Percentiles rank a stretch among this genome's conserved stretches.
phyloP scores from a whole-genome alignment of 2,113 vertebrate species.

The Apteryx owenii region DNA sequence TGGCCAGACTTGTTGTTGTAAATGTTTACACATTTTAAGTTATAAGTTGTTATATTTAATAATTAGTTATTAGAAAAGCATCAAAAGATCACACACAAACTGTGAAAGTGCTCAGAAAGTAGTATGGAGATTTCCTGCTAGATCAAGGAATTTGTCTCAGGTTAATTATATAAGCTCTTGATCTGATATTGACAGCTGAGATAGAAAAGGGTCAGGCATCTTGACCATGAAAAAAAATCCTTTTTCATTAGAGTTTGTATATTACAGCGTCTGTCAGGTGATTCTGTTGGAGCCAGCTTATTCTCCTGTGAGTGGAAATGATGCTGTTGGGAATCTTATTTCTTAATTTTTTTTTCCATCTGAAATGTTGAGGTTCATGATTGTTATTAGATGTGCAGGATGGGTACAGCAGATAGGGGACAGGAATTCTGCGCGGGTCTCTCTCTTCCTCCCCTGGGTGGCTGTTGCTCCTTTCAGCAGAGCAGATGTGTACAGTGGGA shows the following conservation, averaged over 20 bases:
- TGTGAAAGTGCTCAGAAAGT: constrained; percentile 12
- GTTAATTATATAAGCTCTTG: constrained; percentile 19
- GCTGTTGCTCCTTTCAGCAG: background rate
- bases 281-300: background rate
- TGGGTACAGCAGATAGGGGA: background rate
- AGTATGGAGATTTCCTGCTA: constrained; percentile 36
- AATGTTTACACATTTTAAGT: constrained; percentile 61
- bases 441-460: background rate
- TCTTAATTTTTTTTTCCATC: background rate
- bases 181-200: constrained; percentile 41
- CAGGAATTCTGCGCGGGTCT: background rate
- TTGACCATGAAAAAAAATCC: constrained; percentile 26
- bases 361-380: background rate
- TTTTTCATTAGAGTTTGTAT: background rate
- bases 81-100: constrained; percentile 49
- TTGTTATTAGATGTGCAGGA: background rate
- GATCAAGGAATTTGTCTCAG: constrained; percentile 32
- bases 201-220: background rate
- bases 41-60: background rate
- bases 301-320: background rate
- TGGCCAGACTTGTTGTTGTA: constrained; percentile 50
- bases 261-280: background rate
- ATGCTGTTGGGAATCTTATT: background rate
- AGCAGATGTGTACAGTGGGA: background rate
- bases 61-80: constrained; percentile 64